A percentile compares a stretch with the other conserved stretches of the same genome.
Conservation (phyloP, 2,113 vertebrate species). For the Datnioides undecimradiatus region DNA sequence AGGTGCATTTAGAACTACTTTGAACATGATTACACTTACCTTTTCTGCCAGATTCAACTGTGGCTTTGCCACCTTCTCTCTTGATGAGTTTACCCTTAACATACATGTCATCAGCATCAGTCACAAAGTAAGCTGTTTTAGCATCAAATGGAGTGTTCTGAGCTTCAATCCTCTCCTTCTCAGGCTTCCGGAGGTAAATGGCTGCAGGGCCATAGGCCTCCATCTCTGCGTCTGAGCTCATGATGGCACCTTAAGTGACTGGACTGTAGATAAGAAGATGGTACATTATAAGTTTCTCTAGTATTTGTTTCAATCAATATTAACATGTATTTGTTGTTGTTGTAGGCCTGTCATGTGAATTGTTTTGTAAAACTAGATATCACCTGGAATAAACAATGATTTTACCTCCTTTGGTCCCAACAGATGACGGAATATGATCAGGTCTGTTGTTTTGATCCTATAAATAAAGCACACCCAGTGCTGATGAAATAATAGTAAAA, state of each 20-base stretch:
- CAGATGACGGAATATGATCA: conserved; percentile 37
- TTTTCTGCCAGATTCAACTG: conserved; percentile 68
- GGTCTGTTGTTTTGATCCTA: conserved; percentile 47
- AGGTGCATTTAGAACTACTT: no score
- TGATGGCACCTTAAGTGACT: conserved; percentile 60
- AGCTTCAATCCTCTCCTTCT: conserved; percentile 73
- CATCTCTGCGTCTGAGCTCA: conserved; percentile 79
- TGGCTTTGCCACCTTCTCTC: conserved; percentile 74
- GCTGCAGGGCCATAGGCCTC: conserved; percentile 65
- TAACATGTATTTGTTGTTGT: background rate
- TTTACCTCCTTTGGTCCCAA: conserved; percentile 55
- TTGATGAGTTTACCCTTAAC: conserved; percentile 69
- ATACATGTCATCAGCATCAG: conserved; percentile 59
- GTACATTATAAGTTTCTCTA: background rate
- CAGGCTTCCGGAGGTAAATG: conserved; percentile 72
- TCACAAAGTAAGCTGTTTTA: conserved; percentile 70
- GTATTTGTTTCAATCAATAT: background rate
- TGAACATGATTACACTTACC: conserved; percentile 22
- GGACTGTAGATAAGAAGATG: conserved; percentile 24
- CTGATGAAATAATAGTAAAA: background rate
- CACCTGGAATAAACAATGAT: background rate
- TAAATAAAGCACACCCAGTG: background rate
- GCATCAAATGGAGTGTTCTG: conserved; percentile 73
- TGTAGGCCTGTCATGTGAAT: background rate
- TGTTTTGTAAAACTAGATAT: conserved; percentile 2